Evolutionary conservation across 1,140 invertebrate species (phyloP).

Genomic region (Callitettix versicolor): DNA sequence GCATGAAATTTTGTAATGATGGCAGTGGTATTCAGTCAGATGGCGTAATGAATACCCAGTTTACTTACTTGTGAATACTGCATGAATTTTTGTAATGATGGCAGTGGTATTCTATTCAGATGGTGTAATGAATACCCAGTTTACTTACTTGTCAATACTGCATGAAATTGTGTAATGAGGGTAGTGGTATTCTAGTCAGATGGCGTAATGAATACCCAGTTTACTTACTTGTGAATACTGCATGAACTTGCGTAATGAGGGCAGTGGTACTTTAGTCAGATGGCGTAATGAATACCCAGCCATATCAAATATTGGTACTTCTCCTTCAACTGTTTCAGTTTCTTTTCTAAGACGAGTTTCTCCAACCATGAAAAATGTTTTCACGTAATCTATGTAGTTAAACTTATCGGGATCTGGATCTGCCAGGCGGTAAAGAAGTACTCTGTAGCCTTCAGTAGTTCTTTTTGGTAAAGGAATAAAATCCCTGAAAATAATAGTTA

Average conservation of each 20-base stretch:
- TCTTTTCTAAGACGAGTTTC: conserved; percentile 24
- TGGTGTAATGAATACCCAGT: too few relatives aligned
- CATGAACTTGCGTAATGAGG: conserved; percentile 26
- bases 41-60: too few relatives aligned
- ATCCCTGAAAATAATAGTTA: conserved; percentile 20
- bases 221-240: conserved; percentile 26
- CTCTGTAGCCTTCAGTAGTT: conserved; percentile 46
- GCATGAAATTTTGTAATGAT: too few relatives aligned
- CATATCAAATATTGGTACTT: conserved; percentile 28
- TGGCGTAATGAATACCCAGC: conserved; percentile 24
- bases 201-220: too few relatives aligned
- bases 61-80: too few relatives aligned
- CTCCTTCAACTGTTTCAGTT: conserved; percentile 21
- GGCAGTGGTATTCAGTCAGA: too few relatives aligned
- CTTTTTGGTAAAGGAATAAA: conserved; percentile 31
- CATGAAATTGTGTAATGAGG: too few relatives aligned
- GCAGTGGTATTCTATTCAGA: too few relatives aligned
- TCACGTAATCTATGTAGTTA: conserved; percentile 29
- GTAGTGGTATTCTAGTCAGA: too few relatives aligned
- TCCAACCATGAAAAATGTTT: conserved; percentile 26
- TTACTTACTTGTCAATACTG: too few relatives aligned
- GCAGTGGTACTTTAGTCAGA: conserved; percentile 19
- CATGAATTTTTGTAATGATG: too few relatives aligned
- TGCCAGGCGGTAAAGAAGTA: conserved; percentile 43
- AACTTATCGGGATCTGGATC: conserved; percentile 49